A percentile compares a stretch with the other conserved stretches of the same genome.
Conservation (phyloP, 2,797 vertebrate species). For the Peromyscus attwateri region DNA sequence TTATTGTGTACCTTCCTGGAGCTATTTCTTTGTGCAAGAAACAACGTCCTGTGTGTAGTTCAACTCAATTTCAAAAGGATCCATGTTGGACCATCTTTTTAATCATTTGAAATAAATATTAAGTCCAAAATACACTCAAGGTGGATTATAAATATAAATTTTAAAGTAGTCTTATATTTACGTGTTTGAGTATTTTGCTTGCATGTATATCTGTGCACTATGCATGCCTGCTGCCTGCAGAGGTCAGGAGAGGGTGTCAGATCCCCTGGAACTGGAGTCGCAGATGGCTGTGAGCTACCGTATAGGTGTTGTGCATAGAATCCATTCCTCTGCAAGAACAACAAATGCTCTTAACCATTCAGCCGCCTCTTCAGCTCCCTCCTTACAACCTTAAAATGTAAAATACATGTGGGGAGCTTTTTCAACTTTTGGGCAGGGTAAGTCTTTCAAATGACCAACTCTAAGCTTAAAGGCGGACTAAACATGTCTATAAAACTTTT, state of each 20-base stretch:
- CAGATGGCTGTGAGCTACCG: background rate
- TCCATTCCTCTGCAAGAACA: background rate
- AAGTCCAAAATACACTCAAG: conserved; percentile 21
- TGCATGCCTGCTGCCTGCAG: background rate
- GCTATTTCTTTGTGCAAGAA: conserved; percentile 32
- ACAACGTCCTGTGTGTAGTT: conserved; percentile 53
- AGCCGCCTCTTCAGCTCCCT: background rate
- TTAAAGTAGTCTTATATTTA: background rate
- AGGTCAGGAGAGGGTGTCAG: background rate
- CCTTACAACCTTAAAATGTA: background rate
- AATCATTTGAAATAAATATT: conserved; percentile 55
- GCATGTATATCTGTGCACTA: too few relatives aligned
- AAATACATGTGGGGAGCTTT: conserved; percentile 27
- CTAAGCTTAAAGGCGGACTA: conserved; percentile 1
- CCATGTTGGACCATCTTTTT: background rate
- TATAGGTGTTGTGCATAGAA: background rate
- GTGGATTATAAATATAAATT: conserved; percentile 32
- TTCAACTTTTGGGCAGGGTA: conserved; percentile 22
- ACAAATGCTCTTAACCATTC: background rate
- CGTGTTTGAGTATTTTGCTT: too few relatives aligned
- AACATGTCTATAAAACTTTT: background rate
- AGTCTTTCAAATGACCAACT: conserved; percentile 33
- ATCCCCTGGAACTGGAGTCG: background rate
- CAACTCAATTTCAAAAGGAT: conserved; percentile 50
- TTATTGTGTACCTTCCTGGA: conserved; percentile 45